These are phyloP conservation scores for Rhysida immarginata DNA, from an alignment of 1,140 invertebrate species.

Conservation along the genomic window DNA sequence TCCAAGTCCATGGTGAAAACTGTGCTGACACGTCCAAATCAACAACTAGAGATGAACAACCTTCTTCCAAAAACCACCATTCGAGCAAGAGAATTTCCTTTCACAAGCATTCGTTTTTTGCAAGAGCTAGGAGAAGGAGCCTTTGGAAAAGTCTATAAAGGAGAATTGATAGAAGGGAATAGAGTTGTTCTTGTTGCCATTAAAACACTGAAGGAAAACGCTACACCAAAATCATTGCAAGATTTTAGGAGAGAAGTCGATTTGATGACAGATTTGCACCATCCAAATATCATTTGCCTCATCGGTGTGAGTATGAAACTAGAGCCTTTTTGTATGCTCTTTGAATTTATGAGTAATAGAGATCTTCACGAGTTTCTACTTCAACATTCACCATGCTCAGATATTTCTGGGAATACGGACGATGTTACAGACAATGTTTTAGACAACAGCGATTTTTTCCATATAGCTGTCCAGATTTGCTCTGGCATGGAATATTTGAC, in stretches of 20 bases:
- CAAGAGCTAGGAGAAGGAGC: slow-evolving; percentile 92
- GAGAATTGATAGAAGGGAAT: slow-evolving; percentile 51
- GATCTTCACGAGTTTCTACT: slow-evolving; percentile 91
- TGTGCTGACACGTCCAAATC: background rate
- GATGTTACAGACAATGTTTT: slow-evolving; percentile 49
- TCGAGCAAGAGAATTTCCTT: slow-evolving; percentile 36
- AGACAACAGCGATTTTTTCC: slow-evolving; percentile 56
- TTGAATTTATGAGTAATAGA: slow-evolving; percentile 89
- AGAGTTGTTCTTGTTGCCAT: slow-evolving; percentile 64
- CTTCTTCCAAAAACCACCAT: slow-evolving; percentile 42
- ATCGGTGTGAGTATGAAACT: slow-evolving; percentile 79
- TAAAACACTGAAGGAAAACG: slow-evolving; percentile 87
- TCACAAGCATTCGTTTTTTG: slow-evolving; percentile 70
- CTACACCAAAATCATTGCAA: slow-evolving; percentile 72
- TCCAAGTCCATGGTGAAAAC: background rate
- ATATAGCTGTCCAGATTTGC: slow-evolving; percentile 79
- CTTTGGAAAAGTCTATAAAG: slow-evolving; percentile 92
- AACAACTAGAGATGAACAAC: slow-evolving; percentile 64
- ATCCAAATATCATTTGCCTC: slow-evolving; percentile 91
- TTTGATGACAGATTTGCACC: slow-evolving; percentile 79
- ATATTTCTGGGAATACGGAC: slow-evolving; percentile 36
- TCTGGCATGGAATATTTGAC: slow-evolving; percentile 93
- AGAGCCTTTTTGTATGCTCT: slow-evolving; percentile 87
- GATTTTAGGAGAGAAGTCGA: slow-evolving; percentile 80
- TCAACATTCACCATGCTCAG: slow-evolving; percentile 60